Conservation (phyloP, 1,140 invertebrate genomes). For the Dendroctonus ponderosae region DNA sequence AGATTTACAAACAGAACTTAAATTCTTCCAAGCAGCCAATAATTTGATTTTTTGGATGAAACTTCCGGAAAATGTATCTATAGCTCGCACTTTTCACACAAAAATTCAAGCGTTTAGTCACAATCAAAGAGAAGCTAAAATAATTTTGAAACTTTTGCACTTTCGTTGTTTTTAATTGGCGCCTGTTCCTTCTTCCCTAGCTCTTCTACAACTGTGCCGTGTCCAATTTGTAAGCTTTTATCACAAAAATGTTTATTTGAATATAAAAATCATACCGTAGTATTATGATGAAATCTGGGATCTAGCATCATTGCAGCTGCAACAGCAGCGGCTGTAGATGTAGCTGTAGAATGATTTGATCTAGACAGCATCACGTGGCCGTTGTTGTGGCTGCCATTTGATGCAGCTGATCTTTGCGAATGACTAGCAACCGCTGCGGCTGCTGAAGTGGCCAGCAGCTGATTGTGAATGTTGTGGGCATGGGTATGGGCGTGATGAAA, state of each 20-base stretch:
- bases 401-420: conserved; percentile 38
- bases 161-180: background rate
- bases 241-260: too few species aligned
- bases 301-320: conserved; percentile 52
- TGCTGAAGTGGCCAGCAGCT: conserved; percentile 41
- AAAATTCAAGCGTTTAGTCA: too few species aligned
- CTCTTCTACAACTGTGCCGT: too few species aligned
- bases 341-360: conserved; percentile 46
- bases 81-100: too few species aligned
- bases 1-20: too few species aligned
- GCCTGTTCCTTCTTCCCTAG: too few species aligned
- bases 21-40: too few species aligned
- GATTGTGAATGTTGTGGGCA: conserved; percentile 48
- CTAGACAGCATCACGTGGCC: conserved; percentile 47
- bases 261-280: conserved; percentile 37
- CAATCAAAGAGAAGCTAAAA: background rate
- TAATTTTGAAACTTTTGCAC: background rate
- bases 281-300: conserved; percentile 50
- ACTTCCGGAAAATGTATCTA: too few species aligned
- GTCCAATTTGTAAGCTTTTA: too few species aligned
- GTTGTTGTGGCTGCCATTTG: conserved; percentile 42
- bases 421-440: conserved; percentile 36
- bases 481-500: conserved; percentile 47
- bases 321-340: conserved; percentile 49
- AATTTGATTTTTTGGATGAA: too few species aligned